A percentile compares a stretch with the other conserved stretches of the same genome.
Evolutionary conservation across 2,888 invertebrate genomes (phyloP).

Genomic region (Apamea crenata): DNA sequence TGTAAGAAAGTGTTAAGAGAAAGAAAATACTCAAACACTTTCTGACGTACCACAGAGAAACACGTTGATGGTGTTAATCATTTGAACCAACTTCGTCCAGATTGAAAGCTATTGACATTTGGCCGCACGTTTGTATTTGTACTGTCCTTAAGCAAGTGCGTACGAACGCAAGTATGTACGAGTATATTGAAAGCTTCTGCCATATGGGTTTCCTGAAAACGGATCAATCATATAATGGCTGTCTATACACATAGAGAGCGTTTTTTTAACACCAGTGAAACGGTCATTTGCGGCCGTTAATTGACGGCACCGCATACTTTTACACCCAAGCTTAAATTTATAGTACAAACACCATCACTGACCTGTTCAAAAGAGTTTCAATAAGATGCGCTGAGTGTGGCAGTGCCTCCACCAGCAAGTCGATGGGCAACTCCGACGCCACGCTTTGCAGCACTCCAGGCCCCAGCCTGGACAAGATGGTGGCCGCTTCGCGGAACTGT

Average conservation of each 20-base stretch:
- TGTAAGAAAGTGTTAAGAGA: conserved; percentile 19
- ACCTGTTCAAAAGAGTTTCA: conserved; percentile 95
- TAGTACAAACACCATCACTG: conserved; percentile 65
- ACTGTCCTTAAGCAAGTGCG: no score
- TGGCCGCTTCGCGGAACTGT: conserved; percentile 97
- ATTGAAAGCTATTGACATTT: not conserved
- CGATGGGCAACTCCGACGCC: conserved; percentile 95
- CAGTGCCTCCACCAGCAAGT: conserved; percentile 96
- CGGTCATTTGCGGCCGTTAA: not conserved
- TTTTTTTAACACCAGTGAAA: not conserved
- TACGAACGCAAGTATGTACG: no score
- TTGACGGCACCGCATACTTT: not conserved
- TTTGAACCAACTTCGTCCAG: not conserved
- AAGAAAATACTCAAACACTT: not conserved
- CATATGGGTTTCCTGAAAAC: not conserved
- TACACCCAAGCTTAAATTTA: not conserved
- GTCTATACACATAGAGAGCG: not conserved
- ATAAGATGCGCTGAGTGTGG: conserved; percentile 96
- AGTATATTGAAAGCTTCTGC: not conserved
- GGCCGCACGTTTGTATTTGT: not conserved
- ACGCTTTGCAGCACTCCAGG: conserved; percentile 94
- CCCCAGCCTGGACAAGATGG: conserved; percentile 94
- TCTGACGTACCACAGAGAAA: not conserved
- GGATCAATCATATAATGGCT: not conserved
- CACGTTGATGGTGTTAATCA: not conserved